These are phyloP conservation scores for Epinephelus cyanopodus DNA, from an alignment of 2,113 vertebrate species.

Conservation along the genomic window DNA sequence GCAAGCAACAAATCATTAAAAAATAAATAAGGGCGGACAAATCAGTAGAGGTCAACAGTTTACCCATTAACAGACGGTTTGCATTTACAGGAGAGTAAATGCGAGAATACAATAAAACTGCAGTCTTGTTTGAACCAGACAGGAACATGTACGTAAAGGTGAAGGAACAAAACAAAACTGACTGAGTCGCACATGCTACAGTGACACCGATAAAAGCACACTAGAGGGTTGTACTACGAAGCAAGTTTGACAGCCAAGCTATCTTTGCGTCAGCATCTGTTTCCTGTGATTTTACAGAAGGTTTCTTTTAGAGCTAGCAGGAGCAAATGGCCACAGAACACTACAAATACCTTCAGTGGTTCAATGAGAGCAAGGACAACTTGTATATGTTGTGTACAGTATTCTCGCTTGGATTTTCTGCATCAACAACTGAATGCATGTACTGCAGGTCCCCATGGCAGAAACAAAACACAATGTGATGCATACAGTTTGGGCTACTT, in stretches of 20 bases:
- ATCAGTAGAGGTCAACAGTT: constrained; percentile 25
- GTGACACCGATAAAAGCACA: constrained; percentile 56
- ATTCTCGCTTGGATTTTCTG: background rate
- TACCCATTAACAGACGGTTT: constrained; percentile 4
- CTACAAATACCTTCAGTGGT: background rate
- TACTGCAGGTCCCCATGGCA: too few species aligned
- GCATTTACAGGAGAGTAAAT: constrained; percentile 29
- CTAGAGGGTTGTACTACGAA: background rate
- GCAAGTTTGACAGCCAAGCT: background rate
- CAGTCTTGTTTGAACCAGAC: background rate
- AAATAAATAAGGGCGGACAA: constrained; percentile 46
- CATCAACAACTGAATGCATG: background rate
- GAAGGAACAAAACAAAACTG: constrained; percentile 11
- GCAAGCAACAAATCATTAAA: constrained; percentile 59
- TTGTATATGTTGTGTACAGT: background rate
- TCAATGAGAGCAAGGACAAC: background rate
- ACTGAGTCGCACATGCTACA: constrained; percentile 69
- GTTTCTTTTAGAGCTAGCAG: background rate
- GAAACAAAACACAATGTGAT: too few species aligned
- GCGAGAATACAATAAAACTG: constrained; percentile 24
- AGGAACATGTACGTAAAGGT: constrained; percentile 29
- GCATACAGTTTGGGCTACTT: background rate
- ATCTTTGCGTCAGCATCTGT: background rate
- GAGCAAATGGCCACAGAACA: background rate
- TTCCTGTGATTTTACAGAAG: background rate